A percentile compares a stretch with the other conserved stretches of the same genome.
Conservation (phyloP, 2,888 invertebrate genomes). For the Cephus rjabovi region DNA sequence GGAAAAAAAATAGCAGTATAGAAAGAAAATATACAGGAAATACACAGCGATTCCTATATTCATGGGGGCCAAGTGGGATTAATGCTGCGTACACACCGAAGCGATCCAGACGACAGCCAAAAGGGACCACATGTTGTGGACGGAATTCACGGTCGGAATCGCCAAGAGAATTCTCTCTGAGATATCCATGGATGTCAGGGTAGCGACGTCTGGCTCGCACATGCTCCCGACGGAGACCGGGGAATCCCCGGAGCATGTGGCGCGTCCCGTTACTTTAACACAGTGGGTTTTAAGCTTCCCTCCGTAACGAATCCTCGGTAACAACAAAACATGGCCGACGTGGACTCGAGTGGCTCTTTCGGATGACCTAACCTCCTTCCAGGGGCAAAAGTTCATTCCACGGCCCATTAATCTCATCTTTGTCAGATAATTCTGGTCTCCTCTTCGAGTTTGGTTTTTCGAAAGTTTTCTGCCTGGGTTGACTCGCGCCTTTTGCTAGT, state of each 20-base stretch:
- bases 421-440: slow-evolving; percentile 31
- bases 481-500: background rate
- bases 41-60: background rate
- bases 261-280: background rate
- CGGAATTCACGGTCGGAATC: background rate
- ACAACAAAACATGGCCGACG: background rate
- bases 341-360: background rate
- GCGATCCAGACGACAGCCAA: background rate
- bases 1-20: background rate
- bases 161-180: background rate
- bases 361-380: background rate
- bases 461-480: background rate
- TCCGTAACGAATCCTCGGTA: background rate
- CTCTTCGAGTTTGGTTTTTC: slow-evolving; percentile 24
- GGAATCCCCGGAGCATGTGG: background rate
- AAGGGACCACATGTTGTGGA: background rate
- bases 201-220: slow-evolving; percentile 3
- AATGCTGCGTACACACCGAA: background rate
- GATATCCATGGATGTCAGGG: background rate
- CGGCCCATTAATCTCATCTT: slow-evolving; percentile 40
- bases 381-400: slow-evolving; percentile 23
- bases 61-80: background rate
- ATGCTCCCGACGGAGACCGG: background rate
- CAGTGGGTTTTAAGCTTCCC: background rate
- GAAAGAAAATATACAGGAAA: background rate